Evolutionary conservation across 2,797 vertebrate genomes (phyloP).

Genomic region (Lagocephalus sceleratus): DNA sequence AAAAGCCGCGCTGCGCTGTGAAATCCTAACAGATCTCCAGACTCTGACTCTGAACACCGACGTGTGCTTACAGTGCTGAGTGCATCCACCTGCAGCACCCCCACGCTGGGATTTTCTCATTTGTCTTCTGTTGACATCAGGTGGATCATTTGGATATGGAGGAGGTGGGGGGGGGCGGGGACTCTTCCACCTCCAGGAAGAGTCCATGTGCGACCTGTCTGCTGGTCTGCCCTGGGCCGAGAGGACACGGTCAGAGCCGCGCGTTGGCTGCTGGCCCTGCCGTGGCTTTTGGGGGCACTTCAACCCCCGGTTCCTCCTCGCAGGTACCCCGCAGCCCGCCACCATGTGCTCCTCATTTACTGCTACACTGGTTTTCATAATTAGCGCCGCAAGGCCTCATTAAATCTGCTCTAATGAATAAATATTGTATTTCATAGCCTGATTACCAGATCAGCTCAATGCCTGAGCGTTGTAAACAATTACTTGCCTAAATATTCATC

Average conservation of each 20-base stretch:
- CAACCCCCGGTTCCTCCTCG: constrained; percentile 91
- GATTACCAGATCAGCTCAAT: constrained; percentile 99
- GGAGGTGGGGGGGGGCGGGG: no score
- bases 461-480: constrained; percentile 99
- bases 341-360: constrained; percentile 98
- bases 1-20: constrained; percentile 63
- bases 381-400: constrained; percentile 99
- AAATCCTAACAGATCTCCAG: constrained; percentile 59
- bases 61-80: not conserved
- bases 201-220: constrained; percentile 62
- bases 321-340: constrained; percentile 92
- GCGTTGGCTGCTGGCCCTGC: constrained; percentile 78
- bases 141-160: constrained; percentile 24
- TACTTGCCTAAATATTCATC: constrained; percentile 99
- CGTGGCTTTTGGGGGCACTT: constrained; percentile 85
- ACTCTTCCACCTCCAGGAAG: no score
- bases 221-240: constrained; percentile 71
- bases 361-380: constrained; percentile 99
- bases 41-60: constrained; percentile 9
- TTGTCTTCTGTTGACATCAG: constrained; percentile 21
- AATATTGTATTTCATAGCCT: constrained; percentile 99
- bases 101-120: constrained; percentile 8
- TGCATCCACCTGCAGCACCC: constrained; percentile 20
- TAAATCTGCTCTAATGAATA: constrained; percentile 99
- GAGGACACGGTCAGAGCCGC: constrained; percentile 70